Evolutionary conservation across 1,140 invertebrate species (phyloP).

Genomic region (Neelides sp.): DNA sequence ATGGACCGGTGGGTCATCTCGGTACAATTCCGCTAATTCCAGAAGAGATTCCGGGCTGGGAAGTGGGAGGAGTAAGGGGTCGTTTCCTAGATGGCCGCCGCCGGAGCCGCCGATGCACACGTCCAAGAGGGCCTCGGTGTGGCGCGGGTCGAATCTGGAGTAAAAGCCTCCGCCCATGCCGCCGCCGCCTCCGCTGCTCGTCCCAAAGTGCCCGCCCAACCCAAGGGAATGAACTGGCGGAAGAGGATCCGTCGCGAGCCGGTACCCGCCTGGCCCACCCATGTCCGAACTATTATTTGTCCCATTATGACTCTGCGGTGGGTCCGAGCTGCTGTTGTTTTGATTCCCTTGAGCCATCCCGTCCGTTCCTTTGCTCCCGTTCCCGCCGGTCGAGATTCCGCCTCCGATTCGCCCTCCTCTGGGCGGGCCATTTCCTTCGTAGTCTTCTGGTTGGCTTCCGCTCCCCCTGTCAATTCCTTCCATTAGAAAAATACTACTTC

Average conservation of each 20-base stretch:
- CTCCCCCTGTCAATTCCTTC: constrained; percentile 8
- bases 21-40: constrained; percentile 30
- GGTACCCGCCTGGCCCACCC: constrained; percentile 16
- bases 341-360: constrained; percentile 22
- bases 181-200: constrained; percentile 12
- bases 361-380: constrained; percentile 21
- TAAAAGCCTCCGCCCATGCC: constrained; percentile 21
- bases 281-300: constrained; percentile 9
- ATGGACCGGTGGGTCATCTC: constrained; percentile 29
- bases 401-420: constrained; percentile 29
- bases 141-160: constrained; percentile 25
- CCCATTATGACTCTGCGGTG: constrained; percentile 22
- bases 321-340: constrained; percentile 15
- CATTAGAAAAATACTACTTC: background rate
- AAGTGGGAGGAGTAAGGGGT: constrained; percentile 26
- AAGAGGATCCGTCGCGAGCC: constrained; percentile 25
- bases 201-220: constrained; percentile 28
- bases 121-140: constrained; percentile 27
- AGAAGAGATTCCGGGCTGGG: constrained; percentile 29
- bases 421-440: constrained; percentile 30
- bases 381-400: constrained; percentile 19
- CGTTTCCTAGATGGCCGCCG: constrained; percentile 25
- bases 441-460: constrained; percentile 22
- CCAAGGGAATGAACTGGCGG: constrained; percentile 29
- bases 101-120: constrained; percentile 29